A percentile compares a stretch with the other conserved stretches of the same genome.
Conservation (phyloP, 2,797 vertebrate species). For the Acomys russatus region DNA sequence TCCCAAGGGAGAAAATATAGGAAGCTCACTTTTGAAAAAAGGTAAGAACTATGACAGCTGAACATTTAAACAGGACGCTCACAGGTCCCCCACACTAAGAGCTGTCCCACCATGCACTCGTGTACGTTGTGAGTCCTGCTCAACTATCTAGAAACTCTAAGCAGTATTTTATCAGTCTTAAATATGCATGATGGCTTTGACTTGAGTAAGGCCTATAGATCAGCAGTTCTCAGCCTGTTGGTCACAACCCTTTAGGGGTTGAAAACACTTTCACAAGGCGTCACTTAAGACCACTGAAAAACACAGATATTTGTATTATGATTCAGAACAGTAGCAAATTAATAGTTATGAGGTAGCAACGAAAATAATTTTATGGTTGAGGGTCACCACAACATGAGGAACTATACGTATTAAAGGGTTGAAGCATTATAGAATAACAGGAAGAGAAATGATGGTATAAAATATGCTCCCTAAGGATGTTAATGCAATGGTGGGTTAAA, state of each 20-base stretch:
- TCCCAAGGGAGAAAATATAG: not conserved
- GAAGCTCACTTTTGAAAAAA: not conserved
- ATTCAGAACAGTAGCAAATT: not conserved
- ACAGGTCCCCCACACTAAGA: not conserved
- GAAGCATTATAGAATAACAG: not conserved
- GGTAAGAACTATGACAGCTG: not conserved
- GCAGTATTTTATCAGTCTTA: not conserved
- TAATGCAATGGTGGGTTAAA: not conserved
- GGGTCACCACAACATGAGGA: not conserved
- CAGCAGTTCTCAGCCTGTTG: not conserved
- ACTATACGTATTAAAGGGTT: not conserved
- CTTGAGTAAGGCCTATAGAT: not conserved
- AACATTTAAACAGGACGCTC: not conserved
- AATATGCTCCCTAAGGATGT: not conserved
- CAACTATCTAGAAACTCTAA: not conserved
- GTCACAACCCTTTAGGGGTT: not conserved
- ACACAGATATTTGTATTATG: not conserved
- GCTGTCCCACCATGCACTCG: not conserved
- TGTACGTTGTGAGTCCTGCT: not conserved
- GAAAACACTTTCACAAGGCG: not conserved
- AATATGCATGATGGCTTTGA: not conserved
- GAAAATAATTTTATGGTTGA: not conserved
- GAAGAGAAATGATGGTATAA: not conserved
- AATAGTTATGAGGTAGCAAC: not conserved
- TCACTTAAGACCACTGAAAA: not conserved